phyloP scores from a whole-genome alignment of 1,140 invertebrate species.

The Penaeus indicus region DNA sequence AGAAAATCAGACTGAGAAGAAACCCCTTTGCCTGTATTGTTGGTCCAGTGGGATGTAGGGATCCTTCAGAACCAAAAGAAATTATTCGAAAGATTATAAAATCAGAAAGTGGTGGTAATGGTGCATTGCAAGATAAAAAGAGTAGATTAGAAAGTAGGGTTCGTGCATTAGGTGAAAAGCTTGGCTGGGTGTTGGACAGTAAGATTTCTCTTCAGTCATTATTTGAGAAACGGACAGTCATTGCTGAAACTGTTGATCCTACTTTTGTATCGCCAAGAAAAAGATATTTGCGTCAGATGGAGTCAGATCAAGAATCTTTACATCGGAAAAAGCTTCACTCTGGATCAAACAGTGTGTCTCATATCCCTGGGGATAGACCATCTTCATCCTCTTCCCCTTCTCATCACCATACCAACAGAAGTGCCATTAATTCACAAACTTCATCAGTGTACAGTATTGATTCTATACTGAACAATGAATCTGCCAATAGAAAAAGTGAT shows the following conservation, averaged over 20 bases:
- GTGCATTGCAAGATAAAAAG: neutral
- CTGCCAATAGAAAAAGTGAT: constrained; percentile 52
- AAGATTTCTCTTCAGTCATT: constrained; percentile 24
- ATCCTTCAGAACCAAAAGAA: constrained; percentile 5
- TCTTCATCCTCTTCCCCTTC: constrained; percentile 47
- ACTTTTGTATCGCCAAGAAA: constrained; percentile 58
- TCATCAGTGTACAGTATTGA: constrained; percentile 61
- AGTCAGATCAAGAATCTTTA: constrained; percentile 47
- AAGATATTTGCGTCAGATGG: constrained; percentile 59
- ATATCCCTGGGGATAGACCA: constrained; percentile 37
- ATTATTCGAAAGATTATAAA: constrained; percentile 12
- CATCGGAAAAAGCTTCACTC: constrained; percentile 56
- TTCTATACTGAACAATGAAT: constrained; percentile 54
- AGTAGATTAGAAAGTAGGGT: constrained; percentile 42
- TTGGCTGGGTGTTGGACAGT: constrained; percentile 40
- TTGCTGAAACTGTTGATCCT: constrained; percentile 43
- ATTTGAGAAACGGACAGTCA: constrained; percentile 48
- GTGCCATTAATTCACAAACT: constrained; percentile 50
- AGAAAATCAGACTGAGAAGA: constrained; percentile 24
- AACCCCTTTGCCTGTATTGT: constrained; percentile 36
- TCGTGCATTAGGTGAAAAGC: constrained; percentile 35
- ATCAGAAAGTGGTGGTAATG: constrained; percentile 18
- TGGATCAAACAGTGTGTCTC: constrained; percentile 36
- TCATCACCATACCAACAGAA: constrained; percentile 36
- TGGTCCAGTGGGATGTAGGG: constrained; percentile 9